A percentile compares a stretch with the other conserved stretches of the same genome.
These are phyloP conservation scores for Brassicogethes aeneus DNA, from an alignment of 2,888 invertebrate genomes.

Conservation along the genomic window DNA sequence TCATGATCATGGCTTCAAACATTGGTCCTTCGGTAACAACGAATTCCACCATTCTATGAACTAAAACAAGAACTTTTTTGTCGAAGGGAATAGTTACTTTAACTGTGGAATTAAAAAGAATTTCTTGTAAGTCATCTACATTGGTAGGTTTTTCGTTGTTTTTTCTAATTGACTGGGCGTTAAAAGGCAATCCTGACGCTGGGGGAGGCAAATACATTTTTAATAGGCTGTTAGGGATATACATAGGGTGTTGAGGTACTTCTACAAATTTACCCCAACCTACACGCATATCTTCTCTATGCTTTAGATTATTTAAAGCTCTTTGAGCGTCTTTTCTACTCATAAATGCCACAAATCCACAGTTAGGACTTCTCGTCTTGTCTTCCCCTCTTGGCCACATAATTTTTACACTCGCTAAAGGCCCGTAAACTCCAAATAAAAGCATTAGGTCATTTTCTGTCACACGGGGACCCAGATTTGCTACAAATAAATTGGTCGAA, in stretches of 20 bases:
- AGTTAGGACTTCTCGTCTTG: constrained; percentile 79
- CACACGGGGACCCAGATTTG: constrained; percentile 90
- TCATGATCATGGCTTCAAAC: constrained; percentile 99
- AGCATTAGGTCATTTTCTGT: constrained; percentile 93
- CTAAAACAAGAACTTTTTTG: constrained; percentile 77
- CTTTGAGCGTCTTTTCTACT: constrained; percentile 93
- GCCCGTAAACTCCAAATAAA: constrained; percentile 93
- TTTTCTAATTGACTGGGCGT: constrained; percentile 70
- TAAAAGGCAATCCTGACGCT: constrained; percentile 91
- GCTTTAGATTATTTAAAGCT: constrained; percentile 74
- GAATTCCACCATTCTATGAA: constrained; percentile 98
- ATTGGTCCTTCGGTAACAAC: constrained; percentile 96
- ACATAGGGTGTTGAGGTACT: constrained; percentile 90
- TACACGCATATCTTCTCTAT: constrained; percentile 86
- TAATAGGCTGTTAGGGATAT: constrained; percentile 80
- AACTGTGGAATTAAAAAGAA: constrained; percentile 13
- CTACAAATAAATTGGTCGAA: constrained; percentile 95
- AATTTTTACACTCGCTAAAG: constrained; percentile 96
- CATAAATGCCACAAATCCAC: constrained; percentile 99
- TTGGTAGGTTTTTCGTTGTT: not conserved
- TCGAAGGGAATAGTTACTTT: constrained; percentile 58
- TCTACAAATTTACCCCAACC: constrained; percentile 98
- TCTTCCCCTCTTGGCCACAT: constrained; percentile 99
- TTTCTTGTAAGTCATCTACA: constrained; percentile 9
- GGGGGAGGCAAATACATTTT: constrained; percentile 79